A percentile compares a stretch with the other conserved stretches of the same genome.
Conservation (phyloP, 2,888 invertebrate genomes). For the Gnatocerus cornutus region DNA sequence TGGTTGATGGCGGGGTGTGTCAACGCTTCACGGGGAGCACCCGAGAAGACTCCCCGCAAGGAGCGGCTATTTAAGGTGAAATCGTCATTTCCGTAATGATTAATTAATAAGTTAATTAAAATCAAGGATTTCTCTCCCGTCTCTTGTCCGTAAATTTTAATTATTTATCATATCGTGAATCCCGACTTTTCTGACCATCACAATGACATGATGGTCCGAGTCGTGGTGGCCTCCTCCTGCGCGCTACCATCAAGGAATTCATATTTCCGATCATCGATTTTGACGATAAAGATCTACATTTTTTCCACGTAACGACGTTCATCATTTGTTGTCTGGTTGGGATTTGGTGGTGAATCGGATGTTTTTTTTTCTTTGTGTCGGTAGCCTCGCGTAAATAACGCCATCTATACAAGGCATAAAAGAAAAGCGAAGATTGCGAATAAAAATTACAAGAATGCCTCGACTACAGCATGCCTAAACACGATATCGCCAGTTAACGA, state of each 20-base stretch:
- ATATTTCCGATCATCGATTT: conserved; percentile 71
- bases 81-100: conserved; percentile 35
- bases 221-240: conserved; percentile 58
- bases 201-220: conserved; percentile 57
- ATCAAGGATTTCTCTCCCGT: conserved; percentile 13
- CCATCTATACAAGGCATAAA: conserved; percentile 17
- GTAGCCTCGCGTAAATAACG: conserved; percentile 38
- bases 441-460: conserved; percentile 54
- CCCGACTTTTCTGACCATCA: conserved; percentile 41
- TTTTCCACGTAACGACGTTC: conserved; percentile 61
- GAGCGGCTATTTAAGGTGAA: conserved; percentile 26
- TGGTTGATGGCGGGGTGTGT: conserved; percentile 45
- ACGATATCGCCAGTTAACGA: conserved; percentile 62
- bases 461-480: conserved; percentile 52
- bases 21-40: conserved; percentile 44
- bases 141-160: conserved; percentile 32
- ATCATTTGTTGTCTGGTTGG: conserved; percentile 64
- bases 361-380: conserved; percentile 16
- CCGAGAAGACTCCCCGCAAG: conserved; percentile 16
- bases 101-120: conserved; percentile 51
- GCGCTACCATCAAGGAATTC: conserved; percentile 67
- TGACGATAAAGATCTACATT: conserved; percentile 69
- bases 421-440: conserved; percentile 48
- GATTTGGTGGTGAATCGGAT: conserved; percentile 10
- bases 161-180: conserved; percentile 39